Base-by-base conservation (phyloP, 2,797 vertebrate genomes). In the Muraenolepis orangiensis region DNA sequence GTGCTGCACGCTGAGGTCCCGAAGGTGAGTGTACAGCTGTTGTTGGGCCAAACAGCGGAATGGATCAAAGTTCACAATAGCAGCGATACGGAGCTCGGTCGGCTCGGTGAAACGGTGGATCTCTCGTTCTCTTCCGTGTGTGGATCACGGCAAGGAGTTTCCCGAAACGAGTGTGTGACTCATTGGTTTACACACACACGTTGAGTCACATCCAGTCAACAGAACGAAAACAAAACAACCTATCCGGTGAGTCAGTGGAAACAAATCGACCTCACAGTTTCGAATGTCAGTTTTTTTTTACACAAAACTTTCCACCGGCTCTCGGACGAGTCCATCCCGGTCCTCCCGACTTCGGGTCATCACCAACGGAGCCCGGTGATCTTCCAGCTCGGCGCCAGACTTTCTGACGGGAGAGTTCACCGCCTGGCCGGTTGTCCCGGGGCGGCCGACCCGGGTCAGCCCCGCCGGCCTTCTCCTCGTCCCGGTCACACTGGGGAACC, bases 391-490 rank as follows among this genome's bases (percentile, higher is more conserved):
- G 75, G 36, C 29, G 76, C 76, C 68, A 4, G 76, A 4, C 51
- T 23, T 66, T 29, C 79, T 3, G 76, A 57, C 51, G 18, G 72
- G 80, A 76, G 80, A 82, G 72, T 76, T 82, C 77, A 69, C 70
- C 61, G 77, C 78, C 6, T 66, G 77, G 71, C 84, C 78, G 73
- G 77, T 77, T 34, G 81, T 87, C 78, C 76, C 42, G 74, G 80
- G 83, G 70, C 73, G 30, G 74, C 79, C 72, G 76, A 82, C 84
- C 73, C 84, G 79, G 88, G 84, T 89, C 89, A 87, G 76, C 79
- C 77, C 80, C 77, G 78, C 8, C 40, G 75, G 72, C 84, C 70
- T 32, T 31, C 51, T 32, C 31, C 51, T 29, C 29, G 64, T 68
- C 23, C 66, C 31, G 67, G 16, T 42, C 40, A 61, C 66, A 61